These are phyloP conservation scores for Drosophila silvestris DNA, from an alignment of 2,888 invertebrate species.

Conservation along the genomic window DNA sequence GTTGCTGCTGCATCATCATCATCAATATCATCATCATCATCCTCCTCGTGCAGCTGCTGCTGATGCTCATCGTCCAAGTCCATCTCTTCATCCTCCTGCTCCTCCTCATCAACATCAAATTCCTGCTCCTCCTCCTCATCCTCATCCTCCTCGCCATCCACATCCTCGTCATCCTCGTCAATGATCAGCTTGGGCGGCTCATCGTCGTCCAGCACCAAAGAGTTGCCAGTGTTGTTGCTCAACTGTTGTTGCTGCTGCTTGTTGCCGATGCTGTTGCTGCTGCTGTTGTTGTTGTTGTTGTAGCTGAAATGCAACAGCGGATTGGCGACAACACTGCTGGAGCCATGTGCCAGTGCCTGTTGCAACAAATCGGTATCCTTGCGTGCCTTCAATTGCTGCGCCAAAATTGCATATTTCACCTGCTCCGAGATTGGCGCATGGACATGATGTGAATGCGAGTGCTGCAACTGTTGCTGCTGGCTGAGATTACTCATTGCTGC, in stretches of 20 bases:
- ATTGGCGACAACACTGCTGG: constrained; percentile 75
- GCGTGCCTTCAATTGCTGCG: constrained; percentile 91
- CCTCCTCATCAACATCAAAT: constrained; percentile 63
- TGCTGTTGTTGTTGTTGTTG: constrained; percentile 7
- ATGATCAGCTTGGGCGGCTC: constrained; percentile 85
- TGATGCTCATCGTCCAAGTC: constrained; percentile 18
- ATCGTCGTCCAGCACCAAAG: constrained; percentile 86
- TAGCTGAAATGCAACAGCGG: constrained; percentile 61
- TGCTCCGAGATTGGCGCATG: constrained; percentile 87
- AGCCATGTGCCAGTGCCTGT: constrained; percentile 84
- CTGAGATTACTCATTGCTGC: constrained; percentile 6
- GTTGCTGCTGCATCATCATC: constrained; percentile 1
- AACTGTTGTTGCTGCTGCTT: constrained; percentile 45
- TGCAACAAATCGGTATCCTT: constrained; percentile 84
- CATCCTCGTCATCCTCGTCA: constrained; percentile 84
- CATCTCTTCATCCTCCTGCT: constrained; percentile 69
- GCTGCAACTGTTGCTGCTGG: constrained; percentile 53
- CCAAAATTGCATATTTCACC: constrained; percentile 91
- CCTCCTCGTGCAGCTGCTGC: neutral
- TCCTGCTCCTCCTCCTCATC: constrained; percentile 73
- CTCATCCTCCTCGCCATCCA: constrained; percentile 66
- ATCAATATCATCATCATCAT: neutral
- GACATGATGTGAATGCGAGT: constrained; percentile 41
- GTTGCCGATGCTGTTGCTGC: neutral
- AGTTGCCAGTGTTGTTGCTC: constrained; percentile 60